These are phyloP conservation scores for Papilio demoleus DNA, from an alignment of 2,888 invertebrate species.

Conservation along the genomic window DNA sequence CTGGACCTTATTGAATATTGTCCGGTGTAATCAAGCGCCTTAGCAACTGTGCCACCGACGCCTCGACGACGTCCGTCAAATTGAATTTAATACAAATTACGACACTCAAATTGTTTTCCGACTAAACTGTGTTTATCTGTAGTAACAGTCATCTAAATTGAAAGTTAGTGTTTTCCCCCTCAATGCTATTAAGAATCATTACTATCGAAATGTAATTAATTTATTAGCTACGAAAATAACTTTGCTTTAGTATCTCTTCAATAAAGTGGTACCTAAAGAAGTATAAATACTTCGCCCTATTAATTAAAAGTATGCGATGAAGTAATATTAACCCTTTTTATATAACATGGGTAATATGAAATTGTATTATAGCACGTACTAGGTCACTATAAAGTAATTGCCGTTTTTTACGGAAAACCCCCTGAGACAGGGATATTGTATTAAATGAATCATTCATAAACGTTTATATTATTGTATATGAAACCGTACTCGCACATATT, in stretches of 20 bases:
- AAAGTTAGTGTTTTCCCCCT: background rate
- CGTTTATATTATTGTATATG: slow-evolving; percentile 18
- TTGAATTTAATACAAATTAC: too few relatives aligned
- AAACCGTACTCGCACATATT: slow-evolving; percentile 49
- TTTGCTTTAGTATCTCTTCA: background rate
- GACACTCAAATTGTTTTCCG: background rate
- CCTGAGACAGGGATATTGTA: slow-evolving; percentile 22
- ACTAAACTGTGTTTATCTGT: background rate
- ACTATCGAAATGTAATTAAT: background rate
- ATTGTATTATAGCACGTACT: background rate
- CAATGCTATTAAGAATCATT: background rate
- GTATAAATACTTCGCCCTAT: background rate
- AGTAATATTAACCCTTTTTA: background rate
- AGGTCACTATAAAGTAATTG: slow-evolving; percentile 22
- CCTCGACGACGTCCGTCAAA: too few relatives aligned
- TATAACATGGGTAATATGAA: background rate
- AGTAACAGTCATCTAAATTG: background rate
- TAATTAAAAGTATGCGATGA: background rate
- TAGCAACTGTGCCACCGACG: too few relatives aligned
- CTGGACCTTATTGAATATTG: too few relatives aligned
- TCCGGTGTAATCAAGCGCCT: too few relatives aligned
- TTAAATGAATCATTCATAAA: slow-evolving; percentile 33
- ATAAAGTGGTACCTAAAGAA: background rate
- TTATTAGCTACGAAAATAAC: background rate
- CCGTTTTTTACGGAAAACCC: slow-evolving; percentile 21